A percentile compares a stretch with the other conserved stretches of the same genome.
These are phyloP conservation scores for Thumatha senex DNA, from an alignment of 2,888 invertebrate genomes.

Conservation along the genomic window DNA sequence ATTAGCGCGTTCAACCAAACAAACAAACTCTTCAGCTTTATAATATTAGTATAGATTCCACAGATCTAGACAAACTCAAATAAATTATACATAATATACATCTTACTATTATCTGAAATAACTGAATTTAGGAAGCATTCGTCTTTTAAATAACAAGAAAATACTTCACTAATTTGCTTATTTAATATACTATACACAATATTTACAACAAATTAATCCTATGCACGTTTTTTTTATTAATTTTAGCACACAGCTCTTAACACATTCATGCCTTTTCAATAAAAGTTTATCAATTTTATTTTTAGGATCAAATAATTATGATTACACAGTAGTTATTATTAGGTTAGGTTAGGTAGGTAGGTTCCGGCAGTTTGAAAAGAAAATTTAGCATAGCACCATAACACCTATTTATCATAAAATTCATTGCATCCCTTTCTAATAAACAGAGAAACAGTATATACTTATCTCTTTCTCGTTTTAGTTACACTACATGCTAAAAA, in stretches of 20 bases:
- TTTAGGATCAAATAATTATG: too few species aligned
- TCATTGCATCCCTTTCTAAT: background rate
- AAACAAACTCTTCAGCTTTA: too few species aligned
- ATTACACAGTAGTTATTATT: too few species aligned
- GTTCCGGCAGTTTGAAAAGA: too few species aligned
- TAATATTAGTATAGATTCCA: too few species aligned
- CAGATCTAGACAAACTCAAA: constrained; percentile 50
- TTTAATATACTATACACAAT: constrained; percentile 42
- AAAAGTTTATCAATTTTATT: too few species aligned
- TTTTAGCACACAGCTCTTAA: background rate
- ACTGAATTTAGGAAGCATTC: constrained; percentile 22
- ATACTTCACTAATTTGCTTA: constrained; percentile 31
- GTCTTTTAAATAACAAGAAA: constrained; percentile 42
- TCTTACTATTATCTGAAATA: constrained; percentile 26
- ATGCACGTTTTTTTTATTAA: background rate
- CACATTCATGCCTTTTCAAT: background rate
- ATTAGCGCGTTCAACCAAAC: too few species aligned
- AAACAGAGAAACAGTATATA: background rate
- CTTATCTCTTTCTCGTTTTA: background rate
- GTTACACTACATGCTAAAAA: background rate
- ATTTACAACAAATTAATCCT: constrained; percentile 42
- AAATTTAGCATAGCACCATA: constrained; percentile 1
- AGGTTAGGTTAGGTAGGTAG: too few species aligned
- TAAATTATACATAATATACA: constrained; percentile 28
- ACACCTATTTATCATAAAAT: background rate